Evolutionary conservation across 2,113 vertebrate species (phyloP).

Genomic region (Salvelinus fontinalis): DNA sequence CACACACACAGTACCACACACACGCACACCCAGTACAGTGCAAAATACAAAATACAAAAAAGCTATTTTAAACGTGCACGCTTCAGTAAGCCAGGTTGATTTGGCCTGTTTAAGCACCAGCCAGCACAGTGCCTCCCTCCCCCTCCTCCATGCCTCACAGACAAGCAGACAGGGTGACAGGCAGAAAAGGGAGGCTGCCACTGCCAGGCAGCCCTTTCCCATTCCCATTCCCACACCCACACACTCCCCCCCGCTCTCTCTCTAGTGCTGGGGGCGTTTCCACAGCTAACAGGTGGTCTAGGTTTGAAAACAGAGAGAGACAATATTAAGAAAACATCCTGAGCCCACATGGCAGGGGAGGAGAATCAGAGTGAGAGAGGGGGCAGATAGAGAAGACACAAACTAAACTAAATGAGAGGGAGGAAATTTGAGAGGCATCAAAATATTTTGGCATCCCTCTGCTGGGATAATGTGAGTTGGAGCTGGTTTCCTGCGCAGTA

Average conservation of each 20-base stretch:
- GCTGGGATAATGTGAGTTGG: conserved; percentile 35
- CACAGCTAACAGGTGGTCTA: conserved; percentile 48
- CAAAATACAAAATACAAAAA: conserved; percentile 27
- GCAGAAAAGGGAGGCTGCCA: conserved; percentile 15
- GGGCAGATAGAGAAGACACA: conserved; percentile 17
- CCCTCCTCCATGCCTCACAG: neutral
- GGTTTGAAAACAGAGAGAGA: conserved; percentile 30
- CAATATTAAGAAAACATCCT: conserved; percentile 18
- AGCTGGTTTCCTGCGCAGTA: conserved; percentile 47
- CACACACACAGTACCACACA: neutral
- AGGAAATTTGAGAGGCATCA: conserved; percentile 30
- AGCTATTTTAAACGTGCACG: conserved; percentile 43
- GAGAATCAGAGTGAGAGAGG: conserved; percentile 8
- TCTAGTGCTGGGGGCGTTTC: conserved; percentile 27
- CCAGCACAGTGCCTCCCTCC: conserved; percentile 11
- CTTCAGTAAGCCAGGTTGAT: conserved; percentile 46
- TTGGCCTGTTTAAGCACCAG: conserved; percentile 19
- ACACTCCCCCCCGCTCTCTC: conserved; percentile 19
- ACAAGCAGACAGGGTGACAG: conserved; percentile 6
- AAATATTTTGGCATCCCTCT: conserved; percentile 44
- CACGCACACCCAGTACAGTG: no score
- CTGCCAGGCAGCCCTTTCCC: neutral
- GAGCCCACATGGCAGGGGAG: conserved; percentile 16
- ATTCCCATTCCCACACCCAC: neutral
- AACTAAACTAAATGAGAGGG: conserved; percentile 36